A percentile compares a stretch with the other conserved stretches of the same genome.
Conservation (phyloP, 2,888 invertebrate genomes). For the Cybosia mesomella region DNA sequence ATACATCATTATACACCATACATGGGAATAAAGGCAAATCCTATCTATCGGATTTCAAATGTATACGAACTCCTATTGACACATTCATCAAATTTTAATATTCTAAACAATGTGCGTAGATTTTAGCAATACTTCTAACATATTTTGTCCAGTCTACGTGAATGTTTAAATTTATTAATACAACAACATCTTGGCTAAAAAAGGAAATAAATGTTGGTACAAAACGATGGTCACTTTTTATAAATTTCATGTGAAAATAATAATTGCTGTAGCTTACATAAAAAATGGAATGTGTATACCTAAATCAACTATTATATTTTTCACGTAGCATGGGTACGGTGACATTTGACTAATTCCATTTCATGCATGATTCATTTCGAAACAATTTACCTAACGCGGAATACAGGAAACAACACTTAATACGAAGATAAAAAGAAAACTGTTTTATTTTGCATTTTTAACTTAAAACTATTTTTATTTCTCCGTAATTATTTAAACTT, state of each 20-base stretch:
- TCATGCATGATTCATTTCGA: no score
- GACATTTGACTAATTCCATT: no score
- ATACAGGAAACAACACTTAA: no score
- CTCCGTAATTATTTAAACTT: no score
- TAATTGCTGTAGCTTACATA: neutral
- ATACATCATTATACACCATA: slow-evolving; percentile 26
- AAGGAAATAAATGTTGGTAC: slow-evolving; percentile 1
- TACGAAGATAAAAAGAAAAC: no score
- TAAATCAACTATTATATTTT: neutral
- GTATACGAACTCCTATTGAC: slow-evolving; percentile 49
- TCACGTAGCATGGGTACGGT: no score
- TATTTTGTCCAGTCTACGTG: slow-evolving; percentile 68
- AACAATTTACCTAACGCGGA: no score
- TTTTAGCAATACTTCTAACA: slow-evolving; percentile 67
- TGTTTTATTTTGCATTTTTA: no score
- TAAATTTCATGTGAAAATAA: neutral
- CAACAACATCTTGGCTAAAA: slow-evolving; percentile 1
- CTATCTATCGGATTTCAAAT: slow-evolving; percentile 40
- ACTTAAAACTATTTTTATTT: no score
- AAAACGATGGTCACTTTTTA: neutral
- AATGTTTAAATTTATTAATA: slow-evolving; percentile 36
- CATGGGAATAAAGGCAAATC: slow-evolving; percentile 41
- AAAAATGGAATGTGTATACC: neutral
- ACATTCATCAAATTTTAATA: slow-evolving; percentile 50
- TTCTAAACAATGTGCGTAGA: slow-evolving; percentile 72